Evolutionary conservation across 2,113 vertebrate species (phyloP).

Genomic region (Leptobrachium leishanense): DNA sequence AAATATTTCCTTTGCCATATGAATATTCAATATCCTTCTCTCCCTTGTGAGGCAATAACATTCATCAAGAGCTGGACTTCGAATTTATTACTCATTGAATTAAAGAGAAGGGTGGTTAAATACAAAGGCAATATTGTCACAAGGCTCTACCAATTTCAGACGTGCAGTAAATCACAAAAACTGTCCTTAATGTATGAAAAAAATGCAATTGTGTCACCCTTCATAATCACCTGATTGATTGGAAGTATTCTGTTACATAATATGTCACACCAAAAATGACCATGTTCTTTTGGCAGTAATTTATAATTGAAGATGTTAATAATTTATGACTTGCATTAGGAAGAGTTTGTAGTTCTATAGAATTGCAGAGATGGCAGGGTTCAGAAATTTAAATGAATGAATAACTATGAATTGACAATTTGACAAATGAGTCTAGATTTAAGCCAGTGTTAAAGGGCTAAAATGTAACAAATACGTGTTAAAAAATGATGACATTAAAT

Average conservation of each 20-base stretch:
- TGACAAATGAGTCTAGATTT: constrained; percentile 35
- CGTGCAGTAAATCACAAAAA: constrained; percentile 27
- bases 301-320: constrained; percentile 39
- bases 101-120: too few species aligned
- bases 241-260: constrained; percentile 34
- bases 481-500: constrained; percentile 20
- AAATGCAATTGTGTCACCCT: constrained; percentile 16
- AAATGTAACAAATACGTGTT: constrained; percentile 24
- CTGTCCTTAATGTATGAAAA: constrained; percentile 10
- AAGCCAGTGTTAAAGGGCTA: constrained; percentile 28
- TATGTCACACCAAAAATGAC: constrained; percentile 42
- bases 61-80: too few species aligned
- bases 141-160: not conserved
- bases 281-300: constrained; percentile 24
- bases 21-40: too few species aligned
- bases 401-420: constrained; percentile 34
- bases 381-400: constrained; percentile 41
- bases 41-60: too few species aligned
- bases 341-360: constrained; percentile 42
- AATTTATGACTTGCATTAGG: constrained; percentile 42
- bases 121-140: too few species aligned
- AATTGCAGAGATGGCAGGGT: constrained; percentile 38
- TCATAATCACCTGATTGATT: constrained; percentile 39
- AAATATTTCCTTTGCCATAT: too few species aligned
- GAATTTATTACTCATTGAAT: too few species aligned